phyloP scores from a whole-genome alignment of 2,797 vertebrate genomes.

The Pipistrellus kuhlii region DNA sequence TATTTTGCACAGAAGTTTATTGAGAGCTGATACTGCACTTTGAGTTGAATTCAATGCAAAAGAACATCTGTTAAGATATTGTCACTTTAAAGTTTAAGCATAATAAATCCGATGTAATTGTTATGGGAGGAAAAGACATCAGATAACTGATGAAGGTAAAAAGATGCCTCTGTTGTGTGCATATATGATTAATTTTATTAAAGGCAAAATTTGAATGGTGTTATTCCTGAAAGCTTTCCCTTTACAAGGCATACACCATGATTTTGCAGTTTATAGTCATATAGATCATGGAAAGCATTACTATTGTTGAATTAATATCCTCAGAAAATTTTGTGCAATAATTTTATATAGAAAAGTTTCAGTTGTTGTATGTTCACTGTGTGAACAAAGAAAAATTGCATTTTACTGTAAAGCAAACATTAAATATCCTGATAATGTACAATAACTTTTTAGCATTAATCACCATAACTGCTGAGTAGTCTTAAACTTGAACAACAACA shows the following conservation, averaged over 20 bases:
- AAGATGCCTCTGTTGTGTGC: background rate
- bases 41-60: background rate
- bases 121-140: background rate
- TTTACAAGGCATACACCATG: background rate
- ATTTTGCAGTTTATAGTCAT: background rate
- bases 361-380: background rate
- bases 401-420: background rate
- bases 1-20: background rate
- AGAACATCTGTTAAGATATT: conserved; percentile 8
- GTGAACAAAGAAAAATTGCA: background rate
- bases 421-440: background rate
- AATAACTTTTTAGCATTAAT: background rate
- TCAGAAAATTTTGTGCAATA: background rate
- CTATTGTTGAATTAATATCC: background rate
- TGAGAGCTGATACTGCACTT: background rate
- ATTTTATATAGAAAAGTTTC: background rate
- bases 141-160: background rate
- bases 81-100: conserved; percentile 1
- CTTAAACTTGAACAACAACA: background rate
- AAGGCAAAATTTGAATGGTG: background rate
- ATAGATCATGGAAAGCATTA: background rate
- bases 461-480: background rate
- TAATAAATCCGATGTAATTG: background rate
- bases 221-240: background rate
- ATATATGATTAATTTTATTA: background rate